Evolutionary conservation across 2,797 vertebrate species (phyloP), one percentile per base, ranked within the genome.

Genomic region (Fistularia tabacaria): DNA sequence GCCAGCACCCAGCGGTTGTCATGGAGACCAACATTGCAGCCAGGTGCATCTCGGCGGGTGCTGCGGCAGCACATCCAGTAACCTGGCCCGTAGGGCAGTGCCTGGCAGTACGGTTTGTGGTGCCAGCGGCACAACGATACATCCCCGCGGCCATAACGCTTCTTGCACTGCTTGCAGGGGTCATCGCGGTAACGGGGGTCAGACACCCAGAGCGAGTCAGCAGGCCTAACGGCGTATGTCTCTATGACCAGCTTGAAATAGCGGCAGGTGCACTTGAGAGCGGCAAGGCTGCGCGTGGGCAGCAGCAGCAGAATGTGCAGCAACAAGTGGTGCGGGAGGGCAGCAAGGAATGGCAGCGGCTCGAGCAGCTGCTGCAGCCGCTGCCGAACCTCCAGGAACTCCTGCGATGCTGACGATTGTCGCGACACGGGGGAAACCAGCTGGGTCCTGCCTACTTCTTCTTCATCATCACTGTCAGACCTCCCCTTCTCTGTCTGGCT

Each of bases 1-100:
- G 91, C 90, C 0, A 94, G 94, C 38, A 98, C 94, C 97, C 96
- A 99, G 37, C 91, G 93, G 90, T 99, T 99, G 92, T 99, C 97
- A 1, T 99, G 97, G 51, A 99, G 94, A n/a, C 95, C 96, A 13
- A 98, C 69, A 49, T 93, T 96, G 66, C 97, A 99, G 62, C 97
- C 97, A 0, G 93, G 93, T 9, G 94, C 80, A 63, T 93, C 94
- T 76, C 93, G 93, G 85, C 88, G 93, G 38, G 90, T 80, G 1
- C 90, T 85, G 53, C 92, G 93, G 71, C 96, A 99, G 74, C 97
- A 99, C 94, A 99, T 96, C 97, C 96, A 99, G 85, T 95, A 97
- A 0, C 95, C 95, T 0, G 95, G 97, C 8, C 96, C 97, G 0
- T 95, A 95, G 0, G 96, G 96, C 76, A 97, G 68, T 0, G 94